Base-by-base conservation (phyloP, 1,140 invertebrate genomes). In the Megalopta genalis region DNA sequence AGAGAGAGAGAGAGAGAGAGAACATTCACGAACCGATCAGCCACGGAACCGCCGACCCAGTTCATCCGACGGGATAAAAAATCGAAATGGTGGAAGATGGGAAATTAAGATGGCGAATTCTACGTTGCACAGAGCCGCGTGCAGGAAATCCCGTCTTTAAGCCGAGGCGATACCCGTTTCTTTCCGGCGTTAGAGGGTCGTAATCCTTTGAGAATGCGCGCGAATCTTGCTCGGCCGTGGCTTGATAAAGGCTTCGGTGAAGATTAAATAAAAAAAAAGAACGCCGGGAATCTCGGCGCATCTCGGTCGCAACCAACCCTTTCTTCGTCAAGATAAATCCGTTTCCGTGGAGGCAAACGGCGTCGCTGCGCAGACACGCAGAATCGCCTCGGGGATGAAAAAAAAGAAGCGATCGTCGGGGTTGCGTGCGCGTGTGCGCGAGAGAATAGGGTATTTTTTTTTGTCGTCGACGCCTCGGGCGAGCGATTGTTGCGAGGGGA, bases 261-360 rank as follows among this genome's bases (percentile, higher is more conserved):
- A 60, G 42, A 68, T 69, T 49, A 49, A 68, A 68, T 60, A 60
- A 68, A 67, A 68, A 60, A 68, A 59, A 59, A 59, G 37, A n/a
- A 23, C 8, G 27, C 8, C 23, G 21, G 64, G 18, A 23, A 60
- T 46, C 54, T 68, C 21, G 9, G 18, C 54, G 39, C 16, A n/a
- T n/a, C 21, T 37, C 25, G 12, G 12, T 27, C 39, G n/a, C 39
- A 3, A 4, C 6, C 12, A 32, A 32, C 9, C 21, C n/a, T 37
- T 39, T n/a, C 14, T n/a, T 16, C 23, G 27, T 7, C n/a, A 12
- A n/a, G 27, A 57, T 57, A 57, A 69, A 57, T 69, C 67, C 37
- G 8, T 32, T 57, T 46, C 62, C 57, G 68, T 25, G 16, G 8
- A 32, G 2, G 66, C 16, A 0, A 32, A 4, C 32, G 21, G 9